These are phyloP conservation scores for Zaprionus gabonicus DNA, from an alignment of 1,140 invertebrate species.

Conservation along the genomic window DNA sequence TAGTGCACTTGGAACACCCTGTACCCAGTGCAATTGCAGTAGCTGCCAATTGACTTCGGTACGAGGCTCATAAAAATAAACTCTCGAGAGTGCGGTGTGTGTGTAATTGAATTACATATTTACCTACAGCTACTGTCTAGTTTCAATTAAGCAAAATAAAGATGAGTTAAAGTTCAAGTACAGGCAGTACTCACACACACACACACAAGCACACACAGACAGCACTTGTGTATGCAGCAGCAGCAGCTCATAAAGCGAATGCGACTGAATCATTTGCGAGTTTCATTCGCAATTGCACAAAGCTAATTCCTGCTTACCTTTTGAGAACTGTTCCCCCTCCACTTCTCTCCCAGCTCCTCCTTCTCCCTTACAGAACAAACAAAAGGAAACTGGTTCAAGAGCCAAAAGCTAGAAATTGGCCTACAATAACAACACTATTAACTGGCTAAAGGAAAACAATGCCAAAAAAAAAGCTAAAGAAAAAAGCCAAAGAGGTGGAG, in stretches of 20 bases:
- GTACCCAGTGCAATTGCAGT: conserved; percentile 17
- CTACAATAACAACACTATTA: conserved; percentile 76
- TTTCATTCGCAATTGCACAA: conserved; percentile 33
- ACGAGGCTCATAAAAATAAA: conserved; percentile 6
- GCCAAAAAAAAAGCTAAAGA: conserved; percentile 32
- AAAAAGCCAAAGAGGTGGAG: conserved; percentile 28
- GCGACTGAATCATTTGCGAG: conserved; percentile 35
- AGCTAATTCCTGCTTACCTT: conserved; percentile 34
- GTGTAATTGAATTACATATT: conserved; percentile 75
- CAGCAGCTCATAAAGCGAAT: conserved; percentile 43
- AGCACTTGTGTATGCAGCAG: conserved; percentile 8
- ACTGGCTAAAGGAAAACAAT: conserved; percentile 66
- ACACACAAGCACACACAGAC: conserved; percentile 11
- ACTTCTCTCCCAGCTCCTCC: not conserved
- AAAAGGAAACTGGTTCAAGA: conserved; percentile 24
- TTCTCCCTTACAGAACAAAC: conserved; percentile 25
- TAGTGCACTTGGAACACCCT: conserved; percentile 26
- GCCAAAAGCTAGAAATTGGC: conserved; percentile 40
- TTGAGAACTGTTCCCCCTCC: not conserved
- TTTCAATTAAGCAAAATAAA: conserved; percentile 80
- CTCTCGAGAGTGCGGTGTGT: conserved; percentile 21
- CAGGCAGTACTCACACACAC: conserved; percentile 12
- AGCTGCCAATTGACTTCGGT: conserved; percentile 26
- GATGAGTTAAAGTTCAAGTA: conserved; percentile 77
- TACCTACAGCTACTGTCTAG: conserved; percentile 69